These are phyloP conservation scores for Yasuhikotakia modesta DNA, from an alignment of 2,797 vertebrate species.

Conservation along the genomic window DNA sequence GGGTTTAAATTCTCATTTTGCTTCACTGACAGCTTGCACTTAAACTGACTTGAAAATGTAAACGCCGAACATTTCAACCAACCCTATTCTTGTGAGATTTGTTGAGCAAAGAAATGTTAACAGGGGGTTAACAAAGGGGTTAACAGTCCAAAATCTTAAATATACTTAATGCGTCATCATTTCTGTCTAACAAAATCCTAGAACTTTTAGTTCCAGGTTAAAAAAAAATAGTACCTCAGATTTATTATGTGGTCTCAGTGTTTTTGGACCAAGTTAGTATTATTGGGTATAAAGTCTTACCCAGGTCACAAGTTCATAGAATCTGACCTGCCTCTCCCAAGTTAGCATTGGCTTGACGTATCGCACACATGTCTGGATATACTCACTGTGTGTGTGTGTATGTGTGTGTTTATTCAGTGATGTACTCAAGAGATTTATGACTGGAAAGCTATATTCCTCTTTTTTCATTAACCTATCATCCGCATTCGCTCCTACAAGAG, in stretches of 20 bases:
- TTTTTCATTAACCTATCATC: neutral
- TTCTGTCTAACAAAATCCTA: too few relatives aligned
- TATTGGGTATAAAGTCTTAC: neutral
- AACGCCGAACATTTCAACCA: too few relatives aligned
- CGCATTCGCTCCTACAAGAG: conserved; percentile 14
- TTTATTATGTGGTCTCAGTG: neutral
- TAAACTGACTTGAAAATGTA: too few relatives aligned
- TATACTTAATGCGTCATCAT: too few relatives aligned
- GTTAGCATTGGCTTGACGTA: conserved; percentile 4
- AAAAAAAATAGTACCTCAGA: neutral
- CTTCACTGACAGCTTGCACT: too few relatives aligned
- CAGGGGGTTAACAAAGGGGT: too few relatives aligned
- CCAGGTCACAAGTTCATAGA: conserved; percentile 13
- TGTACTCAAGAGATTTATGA: conserved; percentile 6
- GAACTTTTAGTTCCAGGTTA: too few relatives aligned
- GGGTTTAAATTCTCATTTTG: too few relatives aligned
- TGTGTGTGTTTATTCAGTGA: conserved; percentile 8
- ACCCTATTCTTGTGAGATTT: too few relatives aligned
- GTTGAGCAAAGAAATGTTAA: too few relatives aligned
- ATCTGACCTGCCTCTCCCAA: neutral
- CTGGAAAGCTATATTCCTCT: neutral
- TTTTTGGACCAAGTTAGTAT: neutral
- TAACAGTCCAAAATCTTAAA: too few relatives aligned
- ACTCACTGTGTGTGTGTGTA: neutral
- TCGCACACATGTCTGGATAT: neutral